Evolutionary conservation across 2,797 vertebrate genomes (phyloP).

Genomic region (Macrochelys suwanniensis): DNA sequence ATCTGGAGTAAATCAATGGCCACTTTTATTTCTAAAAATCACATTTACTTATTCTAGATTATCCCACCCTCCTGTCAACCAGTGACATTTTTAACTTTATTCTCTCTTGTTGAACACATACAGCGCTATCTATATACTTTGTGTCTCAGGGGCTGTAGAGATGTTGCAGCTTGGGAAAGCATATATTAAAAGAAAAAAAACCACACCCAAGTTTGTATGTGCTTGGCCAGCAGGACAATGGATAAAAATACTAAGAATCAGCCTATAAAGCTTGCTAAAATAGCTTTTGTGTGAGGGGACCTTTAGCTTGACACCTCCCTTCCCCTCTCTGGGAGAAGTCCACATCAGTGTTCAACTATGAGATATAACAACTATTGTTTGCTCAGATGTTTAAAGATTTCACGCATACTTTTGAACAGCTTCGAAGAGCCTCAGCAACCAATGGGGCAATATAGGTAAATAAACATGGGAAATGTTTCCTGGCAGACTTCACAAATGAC

Average conservation of each 20-base stretch:
- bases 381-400: background rate
- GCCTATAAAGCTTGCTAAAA: background rate
- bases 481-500: background rate
- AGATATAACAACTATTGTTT: rapidly evolving
- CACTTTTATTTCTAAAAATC: background rate
- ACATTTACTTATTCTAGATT: background rate
- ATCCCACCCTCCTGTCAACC: background rate
- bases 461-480: rapidly evolving
- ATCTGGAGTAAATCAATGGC: background rate
- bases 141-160: background rate
- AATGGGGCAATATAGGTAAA: background rate
- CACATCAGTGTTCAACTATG: background rate
- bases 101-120: background rate
- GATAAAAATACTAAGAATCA: background rate
- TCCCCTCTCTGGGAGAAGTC: too few species aligned
- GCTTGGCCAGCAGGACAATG: background rate
- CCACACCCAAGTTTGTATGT: background rate
- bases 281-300: background rate
- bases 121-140: rapidly evolving
- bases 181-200: background rate
- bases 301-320: background rate
- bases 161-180: background rate
- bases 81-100: background rate
- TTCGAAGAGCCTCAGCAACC: background rate
- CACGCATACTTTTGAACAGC: background rate